Conservation (phyloP, 2,113 vertebrate genomes). For the Indicator indicator region DNA sequence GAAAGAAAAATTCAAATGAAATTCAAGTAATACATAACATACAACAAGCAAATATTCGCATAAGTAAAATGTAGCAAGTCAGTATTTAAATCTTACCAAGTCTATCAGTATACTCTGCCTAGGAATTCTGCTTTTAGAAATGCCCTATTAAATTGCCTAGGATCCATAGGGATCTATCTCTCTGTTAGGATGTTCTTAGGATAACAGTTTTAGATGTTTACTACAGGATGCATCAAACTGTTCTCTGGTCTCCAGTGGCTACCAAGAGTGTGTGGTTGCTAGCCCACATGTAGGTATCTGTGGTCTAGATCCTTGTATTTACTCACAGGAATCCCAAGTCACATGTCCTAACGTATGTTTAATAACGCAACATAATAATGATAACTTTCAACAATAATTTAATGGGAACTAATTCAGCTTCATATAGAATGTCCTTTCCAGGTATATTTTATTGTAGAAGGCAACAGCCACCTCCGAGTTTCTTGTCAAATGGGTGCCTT, state of each 20-base stretch:
- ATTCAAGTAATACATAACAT: neutral
- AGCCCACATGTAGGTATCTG: neutral
- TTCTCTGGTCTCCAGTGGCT: neutral
- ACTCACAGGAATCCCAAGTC: neutral
- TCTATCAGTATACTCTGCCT: neutral
- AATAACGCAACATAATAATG: neutral
- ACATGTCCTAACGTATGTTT: neutral
- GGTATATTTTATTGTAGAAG: neutral
- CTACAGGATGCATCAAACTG: neutral
- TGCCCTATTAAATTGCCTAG: neutral
- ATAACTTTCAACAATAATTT: neutral
- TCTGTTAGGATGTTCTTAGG: neutral
- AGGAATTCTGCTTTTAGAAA: neutral
- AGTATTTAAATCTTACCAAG: neutral
- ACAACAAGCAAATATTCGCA: neutral
- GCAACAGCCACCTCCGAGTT: neutral
- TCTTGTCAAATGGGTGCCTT: neutral
- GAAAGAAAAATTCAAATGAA: neutral
- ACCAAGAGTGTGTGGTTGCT: neutral
- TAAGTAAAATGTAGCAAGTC: neutral
- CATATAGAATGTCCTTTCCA: neutral
- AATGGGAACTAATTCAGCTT: neutral
- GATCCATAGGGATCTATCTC: neutral
- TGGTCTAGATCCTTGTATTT: neutral
- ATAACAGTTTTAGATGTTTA: neutral